phyloP scores from a whole-genome alignment of 2,113 vertebrate genomes.

The Megaceryle maxima region DNA sequence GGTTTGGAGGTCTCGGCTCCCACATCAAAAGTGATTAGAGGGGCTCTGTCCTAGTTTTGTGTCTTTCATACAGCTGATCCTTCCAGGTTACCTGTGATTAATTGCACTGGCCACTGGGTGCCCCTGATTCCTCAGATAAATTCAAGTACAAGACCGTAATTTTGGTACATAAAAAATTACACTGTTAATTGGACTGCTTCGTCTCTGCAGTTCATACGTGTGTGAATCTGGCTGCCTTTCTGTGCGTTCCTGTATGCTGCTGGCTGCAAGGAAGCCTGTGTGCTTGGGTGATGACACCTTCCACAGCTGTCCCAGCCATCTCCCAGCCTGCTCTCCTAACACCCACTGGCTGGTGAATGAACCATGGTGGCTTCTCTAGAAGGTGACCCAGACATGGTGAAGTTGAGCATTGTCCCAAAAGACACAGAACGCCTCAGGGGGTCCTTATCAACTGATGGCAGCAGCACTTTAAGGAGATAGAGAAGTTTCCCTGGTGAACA shows the following conservation, averaged over 20 bases:
- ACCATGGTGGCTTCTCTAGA: neutral
- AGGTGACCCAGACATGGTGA: fast-evolving
- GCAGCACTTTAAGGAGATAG: neutral
- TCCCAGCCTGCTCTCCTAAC: neutral
- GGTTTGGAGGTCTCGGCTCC: neutral
- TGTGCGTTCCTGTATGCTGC: neutral
- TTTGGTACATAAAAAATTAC: neutral
- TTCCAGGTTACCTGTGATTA: neutral
- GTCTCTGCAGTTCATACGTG: neutral
- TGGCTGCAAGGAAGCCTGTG: neutral
- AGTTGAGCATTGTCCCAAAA: neutral
- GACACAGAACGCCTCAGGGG: neutral
- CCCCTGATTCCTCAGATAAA: neutral
- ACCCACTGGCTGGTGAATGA: fast-evolving
- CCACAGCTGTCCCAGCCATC: neutral
- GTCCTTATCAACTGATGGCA: neutral
- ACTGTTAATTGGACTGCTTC: neutral
- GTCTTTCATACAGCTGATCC: neutral
- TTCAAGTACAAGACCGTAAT: neutral
- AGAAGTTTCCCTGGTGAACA: neutral
- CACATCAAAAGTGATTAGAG: neutral
- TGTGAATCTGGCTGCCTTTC: neutral
- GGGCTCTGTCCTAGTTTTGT: neutral
- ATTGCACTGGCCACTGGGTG: neutral
- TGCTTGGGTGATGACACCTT: neutral